Evolutionary conservation across 2,797 vertebrate genomes (phyloP).

Genomic region (Mionectes olivaceus): DNA sequence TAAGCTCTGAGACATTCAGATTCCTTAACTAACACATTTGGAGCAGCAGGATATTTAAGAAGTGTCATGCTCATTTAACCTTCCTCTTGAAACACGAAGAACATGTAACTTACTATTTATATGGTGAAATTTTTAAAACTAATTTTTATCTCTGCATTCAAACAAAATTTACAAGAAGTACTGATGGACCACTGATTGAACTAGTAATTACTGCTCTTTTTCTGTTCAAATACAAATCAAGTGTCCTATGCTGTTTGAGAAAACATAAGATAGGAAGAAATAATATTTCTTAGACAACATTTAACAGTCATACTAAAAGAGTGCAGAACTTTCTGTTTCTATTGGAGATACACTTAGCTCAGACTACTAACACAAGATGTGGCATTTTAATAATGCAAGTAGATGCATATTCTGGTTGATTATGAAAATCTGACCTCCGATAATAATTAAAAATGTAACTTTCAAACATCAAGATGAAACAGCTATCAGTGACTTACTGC

Average conservation of each 20-base stretch:
- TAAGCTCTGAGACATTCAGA: neutral
- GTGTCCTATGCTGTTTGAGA: neutral
- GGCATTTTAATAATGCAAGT: conserved; percentile 29
- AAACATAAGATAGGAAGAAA: conserved; percentile 5
- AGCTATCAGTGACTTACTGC: neutral
- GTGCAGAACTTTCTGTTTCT: neutral
- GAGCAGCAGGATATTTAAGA: neutral
- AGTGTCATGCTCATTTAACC: neutral
- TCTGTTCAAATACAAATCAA: conserved; percentile 28
- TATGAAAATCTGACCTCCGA: neutral
- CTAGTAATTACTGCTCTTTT: conserved; percentile 29
- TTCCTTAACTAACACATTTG: neutral
- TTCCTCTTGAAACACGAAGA: neutral
- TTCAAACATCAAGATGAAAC: neutral
- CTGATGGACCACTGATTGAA: neutral
- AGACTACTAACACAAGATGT: neutral
- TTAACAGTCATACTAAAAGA: conserved; percentile 31
- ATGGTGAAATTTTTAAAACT: neutral
- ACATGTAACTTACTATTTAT: neutral
- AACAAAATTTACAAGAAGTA: conserved; percentile 37
- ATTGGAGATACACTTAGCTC: neutral
- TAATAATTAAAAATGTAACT: neutral
- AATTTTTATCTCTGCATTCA: neutral
- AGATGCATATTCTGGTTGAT: neutral
- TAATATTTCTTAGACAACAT: neutral